These are phyloP conservation scores for Lepidostoma basale DNA, from an alignment of 1,140 invertebrate species.

Conservation along the genomic window DNA sequence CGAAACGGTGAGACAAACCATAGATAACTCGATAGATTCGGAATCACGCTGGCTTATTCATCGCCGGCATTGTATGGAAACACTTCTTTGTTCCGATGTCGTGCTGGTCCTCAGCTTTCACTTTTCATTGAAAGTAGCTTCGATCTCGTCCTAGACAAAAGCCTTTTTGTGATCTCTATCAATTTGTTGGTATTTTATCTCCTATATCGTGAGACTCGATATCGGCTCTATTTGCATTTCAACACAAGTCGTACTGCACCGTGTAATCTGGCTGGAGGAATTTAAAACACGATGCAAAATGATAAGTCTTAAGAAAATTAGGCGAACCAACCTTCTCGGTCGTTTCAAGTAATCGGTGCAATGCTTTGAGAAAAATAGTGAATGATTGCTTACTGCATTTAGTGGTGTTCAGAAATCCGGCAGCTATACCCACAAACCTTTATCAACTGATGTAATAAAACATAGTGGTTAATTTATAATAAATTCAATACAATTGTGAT, in stretches of 20 bases:
- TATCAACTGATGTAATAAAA: no score
- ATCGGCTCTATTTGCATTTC: conserved; percentile 17
- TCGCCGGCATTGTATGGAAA: conserved; percentile 16
- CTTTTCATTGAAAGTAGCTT: conserved; percentile 16
- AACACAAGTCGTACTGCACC: conserved; percentile 6
- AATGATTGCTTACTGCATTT: no score
- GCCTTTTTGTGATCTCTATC: conserved; percentile 29
- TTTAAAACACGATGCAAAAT: conserved; percentile 6
- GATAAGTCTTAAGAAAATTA: no score
- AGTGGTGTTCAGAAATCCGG: no score
- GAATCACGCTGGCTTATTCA: conserved; percentile 17
- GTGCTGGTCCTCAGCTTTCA: conserved; percentile 15
- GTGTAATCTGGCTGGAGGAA: neutral
- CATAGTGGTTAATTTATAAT: no score
- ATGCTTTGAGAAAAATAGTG: no score
- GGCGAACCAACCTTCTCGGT: no score
- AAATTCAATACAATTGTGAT: no score
- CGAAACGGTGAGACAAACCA: conserved; percentile 1
- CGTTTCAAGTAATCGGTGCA: no score
- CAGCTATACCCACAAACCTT: no score
- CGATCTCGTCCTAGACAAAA: conserved; percentile 31
- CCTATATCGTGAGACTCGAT: conserved; percentile 17
- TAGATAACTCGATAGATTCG: conserved; percentile 7
- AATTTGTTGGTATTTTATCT: conserved; percentile 27
- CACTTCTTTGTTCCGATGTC: conserved; percentile 21